Percentiles rank a stretch among this genome's conserved stretches.
phyloP scores from a whole-genome alignment of 2,888 invertebrate species.

The Orthosia gracilis region DNA sequence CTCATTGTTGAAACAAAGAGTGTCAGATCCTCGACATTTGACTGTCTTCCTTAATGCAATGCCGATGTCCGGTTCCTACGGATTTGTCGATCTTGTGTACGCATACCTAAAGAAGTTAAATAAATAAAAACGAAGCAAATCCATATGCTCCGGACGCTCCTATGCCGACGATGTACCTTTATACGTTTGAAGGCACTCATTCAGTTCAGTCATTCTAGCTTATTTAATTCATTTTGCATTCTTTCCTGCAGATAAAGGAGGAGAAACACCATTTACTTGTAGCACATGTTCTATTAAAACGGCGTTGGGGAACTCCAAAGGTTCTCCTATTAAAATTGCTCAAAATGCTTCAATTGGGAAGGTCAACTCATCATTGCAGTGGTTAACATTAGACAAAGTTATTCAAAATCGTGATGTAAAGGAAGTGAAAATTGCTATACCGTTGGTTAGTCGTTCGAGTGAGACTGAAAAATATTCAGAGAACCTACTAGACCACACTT shows the following conservation, averaged over 20 bases:
- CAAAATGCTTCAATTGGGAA: slow-evolving; percentile 11
- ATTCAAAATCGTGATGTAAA: slow-evolving; percentile 14
- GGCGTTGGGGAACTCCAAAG: slow-evolving; percentile 6
- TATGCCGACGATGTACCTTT: neutral
- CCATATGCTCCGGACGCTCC: neutral
- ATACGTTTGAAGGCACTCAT: neutral
- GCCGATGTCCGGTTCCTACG: neutral
- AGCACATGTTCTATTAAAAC: slow-evolving; percentile 7
- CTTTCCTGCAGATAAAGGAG: slow-evolving; percentile 11
- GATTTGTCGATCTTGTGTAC: neutral
- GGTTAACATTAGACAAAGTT: neutral
- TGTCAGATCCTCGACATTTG: neutral
- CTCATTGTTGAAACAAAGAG: neutral
- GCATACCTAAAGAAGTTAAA: neutral
- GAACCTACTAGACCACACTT: slow-evolving; percentile 27
- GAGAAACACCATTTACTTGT: slow-evolving; percentile 11
- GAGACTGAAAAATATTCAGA: slow-evolving; percentile 41
- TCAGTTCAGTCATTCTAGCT: neutral
- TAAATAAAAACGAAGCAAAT: neutral
- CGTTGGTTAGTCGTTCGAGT: slow-evolving; percentile 30
- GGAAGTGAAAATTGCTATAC: slow-evolving; percentile 49
- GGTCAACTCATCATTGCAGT: slow-evolving; percentile 1
- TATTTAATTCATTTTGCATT: neutral
- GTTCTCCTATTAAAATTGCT: neutral
- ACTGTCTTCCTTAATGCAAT: slow-evolving; percentile 7